Base-by-base conservation (phyloP, 2,888 invertebrate species). In the Polydrusus cervinus region DNA sequence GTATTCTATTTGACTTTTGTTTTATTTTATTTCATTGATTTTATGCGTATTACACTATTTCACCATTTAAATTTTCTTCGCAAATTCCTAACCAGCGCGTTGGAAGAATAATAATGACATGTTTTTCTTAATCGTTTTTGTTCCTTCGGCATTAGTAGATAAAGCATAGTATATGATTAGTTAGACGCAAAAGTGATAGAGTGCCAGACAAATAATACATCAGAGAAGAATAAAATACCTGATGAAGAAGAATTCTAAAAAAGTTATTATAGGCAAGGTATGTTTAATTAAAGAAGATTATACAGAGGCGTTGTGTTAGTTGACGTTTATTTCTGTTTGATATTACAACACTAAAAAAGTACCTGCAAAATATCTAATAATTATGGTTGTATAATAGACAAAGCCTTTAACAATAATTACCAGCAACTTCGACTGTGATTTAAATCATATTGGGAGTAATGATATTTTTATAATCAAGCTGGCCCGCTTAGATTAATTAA, bases 201-300 rank as follows among this genome's bases (percentile, higher is more conserved):
- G 55, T 38, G 38, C 25, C 57, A 60, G 57, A 60, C 40, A 60
- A 60, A 60, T 60, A 16, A 60, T 60, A 60, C 10, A n/a, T n/a
- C n/a, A 55, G 13, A 18, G 25, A 53, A 53, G n/a, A 53, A 30
- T 30, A 53, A 30, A 53, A n/a, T 53, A 30, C 11, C 1, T 20
- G 34, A 9, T 34, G 14, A 55, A 11, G 8, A 34, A 34, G n/a
- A 34, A 14, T 11, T 30, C 30, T 30, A 13, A 30, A n/a, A n/a
- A 53, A 18, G 7, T 30, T 51, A 20, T 53, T 13, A 49, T 3
- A 11, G 11, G 51, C 1, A 43, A 0, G 34, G 34, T 34, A 43
- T 5, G 34, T 7, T 34, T 34, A 34, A 10, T 10, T 34, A 34
- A 25, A 34, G 34, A 16, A 49, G 8, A 49, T 49, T 16, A 16